These are phyloP conservation scores for Eupithecia abbreviata DNA, from an alignment of 2,888 invertebrate genomes.

Conservation along the genomic window DNA sequence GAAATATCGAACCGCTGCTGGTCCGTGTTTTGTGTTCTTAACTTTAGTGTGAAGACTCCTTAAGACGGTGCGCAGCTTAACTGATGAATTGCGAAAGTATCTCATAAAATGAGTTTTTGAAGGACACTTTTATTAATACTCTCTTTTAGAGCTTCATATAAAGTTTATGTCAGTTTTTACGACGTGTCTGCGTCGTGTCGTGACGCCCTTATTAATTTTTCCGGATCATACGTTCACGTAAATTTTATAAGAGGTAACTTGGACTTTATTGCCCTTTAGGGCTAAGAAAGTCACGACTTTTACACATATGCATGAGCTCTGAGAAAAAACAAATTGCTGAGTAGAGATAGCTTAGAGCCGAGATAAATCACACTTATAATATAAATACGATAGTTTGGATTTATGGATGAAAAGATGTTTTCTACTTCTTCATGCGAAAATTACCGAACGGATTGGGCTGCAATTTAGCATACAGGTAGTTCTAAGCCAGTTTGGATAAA, in stretches of 20 bases:
- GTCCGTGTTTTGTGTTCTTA: background rate
- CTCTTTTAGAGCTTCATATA: conserved; percentile 66
- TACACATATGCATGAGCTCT: background rate
- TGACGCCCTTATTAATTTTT: conserved; percentile 63
- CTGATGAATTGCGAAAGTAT: conserved; percentile 18
- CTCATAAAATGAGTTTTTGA: conserved; percentile 28
- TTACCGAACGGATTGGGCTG: no score
- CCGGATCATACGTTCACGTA: conserved; percentile 41
- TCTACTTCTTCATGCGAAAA: no score
- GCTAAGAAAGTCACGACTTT: background rate
- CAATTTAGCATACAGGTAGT: no score
- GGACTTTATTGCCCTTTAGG: conserved; percentile 14
- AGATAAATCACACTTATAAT: no score
- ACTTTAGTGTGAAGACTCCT: background rate
- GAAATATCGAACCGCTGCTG: background rate
- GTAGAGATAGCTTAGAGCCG: background rate
- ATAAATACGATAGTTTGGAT: no score
- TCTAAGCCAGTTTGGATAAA: no score
- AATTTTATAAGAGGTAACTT: conserved; percentile 29
- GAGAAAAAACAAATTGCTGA: background rate
- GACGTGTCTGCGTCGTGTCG: conserved; percentile 60
- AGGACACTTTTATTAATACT: conserved; percentile 60
- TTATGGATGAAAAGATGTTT: no score
- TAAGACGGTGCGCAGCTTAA: background rate
- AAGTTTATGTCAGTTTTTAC: conserved; percentile 68